Evolutionary conservation across 2,888 invertebrate genomes (phyloP).

Genomic region (Lepidochrysops patricia): DNA sequence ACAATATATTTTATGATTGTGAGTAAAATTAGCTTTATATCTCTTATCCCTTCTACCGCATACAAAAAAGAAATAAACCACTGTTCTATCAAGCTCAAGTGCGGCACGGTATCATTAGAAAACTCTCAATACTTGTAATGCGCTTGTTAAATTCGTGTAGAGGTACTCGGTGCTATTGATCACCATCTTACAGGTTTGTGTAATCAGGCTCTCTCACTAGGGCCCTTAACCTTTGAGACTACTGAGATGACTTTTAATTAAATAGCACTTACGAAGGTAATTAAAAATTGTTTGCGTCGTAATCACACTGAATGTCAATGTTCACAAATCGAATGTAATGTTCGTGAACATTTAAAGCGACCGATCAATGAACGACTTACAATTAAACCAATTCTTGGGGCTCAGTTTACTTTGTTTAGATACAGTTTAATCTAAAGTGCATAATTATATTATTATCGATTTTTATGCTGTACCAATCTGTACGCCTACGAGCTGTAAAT

Average conservation of each 20-base stretch:
- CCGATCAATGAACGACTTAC: too few relatives aligned
- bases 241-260: not conserved
- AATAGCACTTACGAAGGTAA: not conserved
- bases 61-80: not conserved
- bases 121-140: conserved; percentile 3
- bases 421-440: too few relatives aligned
- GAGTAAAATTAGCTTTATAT: too few relatives aligned
- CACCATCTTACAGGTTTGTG: not conserved
- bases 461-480: too few relatives aligned
- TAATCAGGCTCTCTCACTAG: not conserved
- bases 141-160: conserved; percentile 10
- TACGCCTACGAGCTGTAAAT: too few relatives aligned
- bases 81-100: not conserved
- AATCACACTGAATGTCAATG: not conserved
- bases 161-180: not conserved
- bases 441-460: too few relatives aligned
- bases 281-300: not conserved
- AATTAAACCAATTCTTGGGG: too few relatives aligned
- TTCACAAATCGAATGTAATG: too few relatives aligned
- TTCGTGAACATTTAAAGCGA: too few relatives aligned
- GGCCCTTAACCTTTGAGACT: not conserved
- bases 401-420: too few relatives aligned
- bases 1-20: too few relatives aligned
- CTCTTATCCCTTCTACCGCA: not conserved
- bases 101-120: not conserved